Evolutionary conservation across 2,797 vertebrate species (phyloP).

Genomic region (Tapirus indicus): DNA sequence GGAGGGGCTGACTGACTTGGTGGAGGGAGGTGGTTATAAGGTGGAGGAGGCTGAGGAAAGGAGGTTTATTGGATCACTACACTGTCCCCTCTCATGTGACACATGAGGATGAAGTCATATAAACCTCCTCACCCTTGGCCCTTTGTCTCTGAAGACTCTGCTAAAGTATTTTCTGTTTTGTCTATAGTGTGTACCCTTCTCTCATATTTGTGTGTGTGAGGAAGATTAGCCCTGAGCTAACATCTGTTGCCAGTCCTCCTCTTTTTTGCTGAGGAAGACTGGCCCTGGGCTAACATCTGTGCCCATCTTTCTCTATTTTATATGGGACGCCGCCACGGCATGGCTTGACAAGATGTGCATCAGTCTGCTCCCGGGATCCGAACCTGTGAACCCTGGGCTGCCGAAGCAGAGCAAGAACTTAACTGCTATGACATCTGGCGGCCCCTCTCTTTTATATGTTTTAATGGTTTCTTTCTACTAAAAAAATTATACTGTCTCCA

Average conservation of each 20-base stretch:
- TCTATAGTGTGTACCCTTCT: not conserved
- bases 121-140: not conserved
- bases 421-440: too few species aligned
- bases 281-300: too few species aligned
- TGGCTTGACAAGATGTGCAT: too few species aligned
- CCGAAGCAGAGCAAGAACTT: too few species aligned
- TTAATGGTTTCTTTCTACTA: conserved; percentile 42
- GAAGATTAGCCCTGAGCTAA: too few species aligned
- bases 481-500: not conserved
- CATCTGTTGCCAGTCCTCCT: too few species aligned
- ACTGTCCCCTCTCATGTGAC: not conserved
- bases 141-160: not conserved
- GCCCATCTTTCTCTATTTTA: too few species aligned
- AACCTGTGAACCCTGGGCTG: too few species aligned
- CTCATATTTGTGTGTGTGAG: not conserved
- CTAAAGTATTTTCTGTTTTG: conserved; percentile 1
- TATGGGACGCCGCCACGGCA: too few species aligned
- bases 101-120: not conserved
- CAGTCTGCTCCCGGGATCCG: too few species aligned
- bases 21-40: not conserved
- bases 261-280: too few species aligned
- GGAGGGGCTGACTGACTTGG: not conserved
- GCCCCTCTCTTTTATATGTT: not conserved
- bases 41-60: not conserved
- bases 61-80: not conserved